Percentiles rank a stretch among this genome's conserved stretches.
Conservation (phyloP, 2,888 invertebrate genomes). For the Gibbula magus region DNA sequence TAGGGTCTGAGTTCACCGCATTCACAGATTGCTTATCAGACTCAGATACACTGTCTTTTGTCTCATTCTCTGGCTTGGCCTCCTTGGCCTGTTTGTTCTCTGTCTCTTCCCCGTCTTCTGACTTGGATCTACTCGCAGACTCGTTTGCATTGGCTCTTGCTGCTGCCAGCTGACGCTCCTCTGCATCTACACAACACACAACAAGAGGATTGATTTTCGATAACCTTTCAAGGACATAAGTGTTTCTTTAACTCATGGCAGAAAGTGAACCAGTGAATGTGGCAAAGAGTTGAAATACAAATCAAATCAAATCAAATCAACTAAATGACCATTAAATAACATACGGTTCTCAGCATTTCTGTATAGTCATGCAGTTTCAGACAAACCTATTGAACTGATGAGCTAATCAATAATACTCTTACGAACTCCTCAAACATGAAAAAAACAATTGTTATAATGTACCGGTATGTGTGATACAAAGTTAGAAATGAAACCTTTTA, state of each 20-base stretch:
- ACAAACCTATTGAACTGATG: too few relatives aligned
- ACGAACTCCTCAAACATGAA: not conserved
- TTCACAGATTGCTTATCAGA: slow-evolving; percentile 3
- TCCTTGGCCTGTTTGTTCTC: slow-evolving; percentile 8
- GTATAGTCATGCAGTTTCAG: too few relatives aligned
- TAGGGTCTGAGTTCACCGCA: slow-evolving; percentile 22
- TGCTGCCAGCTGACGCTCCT: slow-evolving; percentile 28
- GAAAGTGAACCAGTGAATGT: too few relatives aligned
- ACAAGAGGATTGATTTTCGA: not conserved
- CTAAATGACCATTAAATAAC: too few relatives aligned
- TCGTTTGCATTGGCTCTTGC: not conserved
- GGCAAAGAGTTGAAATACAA: too few relatives aligned
- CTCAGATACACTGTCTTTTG: not conserved
- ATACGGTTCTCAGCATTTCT: too few relatives aligned
- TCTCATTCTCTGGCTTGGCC: not conserved
- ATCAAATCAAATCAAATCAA: too few relatives aligned
- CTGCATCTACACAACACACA: slow-evolving; percentile 28
- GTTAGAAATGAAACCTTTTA: slow-evolving; percentile 59
- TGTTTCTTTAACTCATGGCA: not conserved
- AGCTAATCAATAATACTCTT: not conserved
- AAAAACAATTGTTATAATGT: not conserved
- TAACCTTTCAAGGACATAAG: not conserved
- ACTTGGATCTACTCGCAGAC: not conserved
- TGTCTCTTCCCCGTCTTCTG: not conserved
- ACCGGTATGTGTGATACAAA: too few relatives aligned